Percentiles rank a stretch among this genome's conserved stretches.
These are phyloP conservation scores for Arge pagana DNA, from an alignment of 2,888 invertebrate genomes.

Conservation along the genomic window DNA sequence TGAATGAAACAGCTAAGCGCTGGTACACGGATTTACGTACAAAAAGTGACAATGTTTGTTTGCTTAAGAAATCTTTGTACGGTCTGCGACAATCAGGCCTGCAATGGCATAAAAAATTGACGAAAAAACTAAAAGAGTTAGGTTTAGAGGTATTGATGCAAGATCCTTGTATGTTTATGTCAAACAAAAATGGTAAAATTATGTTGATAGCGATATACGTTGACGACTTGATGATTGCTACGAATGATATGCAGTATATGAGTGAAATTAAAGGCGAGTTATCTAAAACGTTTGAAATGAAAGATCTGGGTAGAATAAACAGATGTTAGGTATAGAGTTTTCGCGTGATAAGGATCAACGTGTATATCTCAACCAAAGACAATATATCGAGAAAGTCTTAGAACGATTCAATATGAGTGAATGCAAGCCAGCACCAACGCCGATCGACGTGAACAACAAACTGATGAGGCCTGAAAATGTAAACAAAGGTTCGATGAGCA, in stretches of 20 bases:
- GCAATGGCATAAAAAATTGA: constrained; percentile 11
- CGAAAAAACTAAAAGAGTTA: constrained; percentile 1
- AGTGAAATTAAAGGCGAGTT: constrained; percentile 6
- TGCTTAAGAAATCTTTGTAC: constrained; percentile 10
- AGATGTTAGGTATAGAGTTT: constrained; percentile 25
- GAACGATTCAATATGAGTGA: neutral
- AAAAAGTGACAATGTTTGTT: constrained; percentile 6
- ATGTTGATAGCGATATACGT: constrained; percentile 14
- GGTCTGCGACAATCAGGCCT: constrained; percentile 16
- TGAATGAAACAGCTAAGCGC: constrained; percentile 18
- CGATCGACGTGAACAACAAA: neutral
- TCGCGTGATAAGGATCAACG: constrained; percentile 7
- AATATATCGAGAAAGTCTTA: neutral
- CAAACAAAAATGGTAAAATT: constrained; percentile 3
- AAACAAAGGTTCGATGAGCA: neutral
- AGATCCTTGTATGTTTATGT: constrained; percentile 20
- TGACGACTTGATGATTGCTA: constrained; percentile 15
- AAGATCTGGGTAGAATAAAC: constrained; percentile 17
- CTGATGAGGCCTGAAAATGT: neutral
- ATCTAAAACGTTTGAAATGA: constrained; percentile 22
- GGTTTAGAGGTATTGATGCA: constrained; percentile 8
- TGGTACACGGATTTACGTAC: constrained; percentile 6
- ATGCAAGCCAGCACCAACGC: constrained; percentile 1
- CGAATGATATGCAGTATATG: constrained; percentile 6
- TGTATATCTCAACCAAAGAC: neutral